Percentiles rank a stretch among this genome's conserved stretches.
These are phyloP conservation scores for Dorcus parallelipipedus DNA, from an alignment of 2,888 invertebrate genomes.

Conservation along the genomic window DNA sequence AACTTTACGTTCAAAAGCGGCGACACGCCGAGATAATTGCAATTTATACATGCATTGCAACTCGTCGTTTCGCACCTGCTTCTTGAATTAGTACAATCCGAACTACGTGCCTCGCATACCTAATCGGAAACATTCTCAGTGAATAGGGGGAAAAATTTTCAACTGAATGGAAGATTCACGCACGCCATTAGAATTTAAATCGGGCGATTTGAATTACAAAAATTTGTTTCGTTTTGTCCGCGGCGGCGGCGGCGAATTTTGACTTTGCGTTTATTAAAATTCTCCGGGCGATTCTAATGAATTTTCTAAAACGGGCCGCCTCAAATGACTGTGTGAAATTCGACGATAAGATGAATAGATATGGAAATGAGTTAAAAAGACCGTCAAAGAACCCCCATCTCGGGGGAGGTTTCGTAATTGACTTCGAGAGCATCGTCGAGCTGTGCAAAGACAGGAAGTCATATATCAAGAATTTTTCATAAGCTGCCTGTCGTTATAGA, in stretches of 20 bases:
- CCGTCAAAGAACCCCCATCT: conserved; percentile 26
- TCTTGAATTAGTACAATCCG: conserved; percentile 4
- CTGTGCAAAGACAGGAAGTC: conserved; percentile 22
- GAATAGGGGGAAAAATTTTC: neutral
- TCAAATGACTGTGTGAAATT: conserved; percentile 7
- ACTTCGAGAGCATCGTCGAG: conserved; percentile 22
- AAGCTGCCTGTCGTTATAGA: conserved; percentile 16
- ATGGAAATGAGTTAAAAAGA: conserved; percentile 28
- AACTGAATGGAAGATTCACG: no score
- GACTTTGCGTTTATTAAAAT: no score
- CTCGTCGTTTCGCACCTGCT: conserved; percentile 7
- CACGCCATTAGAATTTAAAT: no score
- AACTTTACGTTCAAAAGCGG: conserved; percentile 7
- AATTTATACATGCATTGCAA: conserved; percentile 13
- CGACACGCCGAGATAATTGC: conserved; percentile 21
- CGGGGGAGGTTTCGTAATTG: conserved; percentile 26
- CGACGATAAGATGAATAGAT: conserved; percentile 27
- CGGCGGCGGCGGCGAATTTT: no score
- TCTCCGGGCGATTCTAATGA: neutral
- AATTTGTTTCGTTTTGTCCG: no score
- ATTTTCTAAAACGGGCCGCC: neutral
- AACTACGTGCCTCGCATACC: conserved; percentile 8
- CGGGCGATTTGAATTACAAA: no score
- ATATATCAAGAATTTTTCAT: conserved; percentile 25
- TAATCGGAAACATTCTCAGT: neutral